Base-by-base conservation (phyloP, 2,797 vertebrate genomes). In the Gephyroberyx darwinii region DNA sequence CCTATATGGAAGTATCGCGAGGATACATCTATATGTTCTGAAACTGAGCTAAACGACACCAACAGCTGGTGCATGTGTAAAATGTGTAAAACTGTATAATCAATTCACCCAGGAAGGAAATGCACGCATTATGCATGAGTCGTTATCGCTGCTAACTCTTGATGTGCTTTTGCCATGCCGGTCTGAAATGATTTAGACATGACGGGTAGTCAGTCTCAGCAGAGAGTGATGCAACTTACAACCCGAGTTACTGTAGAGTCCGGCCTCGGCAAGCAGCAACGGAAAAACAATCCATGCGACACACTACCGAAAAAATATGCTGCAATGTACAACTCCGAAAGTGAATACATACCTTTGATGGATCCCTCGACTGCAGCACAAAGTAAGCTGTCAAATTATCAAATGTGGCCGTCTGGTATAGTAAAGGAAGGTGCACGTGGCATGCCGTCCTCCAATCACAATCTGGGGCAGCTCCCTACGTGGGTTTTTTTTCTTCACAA, bases 401-500 rank as follows among this genome's bases (percentile, higher is more conserved):
- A 60, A 69, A 62, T n/a, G 39, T 71, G 77, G 54, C 76, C 65
- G 3, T 51, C 69, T 47, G 39, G 55, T 26, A 74, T 22, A 48
- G 74, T 72, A 60, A 35, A 61, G 77, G 81, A 55, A 50, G 64
- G 67, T 58, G 41, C 93, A 94, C 90, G 93, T 93, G 92, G 90
- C 91, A 89, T 5, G 8, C 17, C 1, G 26, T 76, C 71, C 4
- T 71, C 92, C 93, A 93, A 93, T 93, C 79, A 74, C 37, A 45
- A 35, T 8, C 64, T 5, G 83, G 84, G 88, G 80, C 81, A 73
- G 86, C 41, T 84, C 83, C 90, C 80, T 48, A 1, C 13, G 37
- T 45, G 12, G n/a, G n/a, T 22, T 10, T 4, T 10, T 3, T 22
- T 22, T 51, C 5, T 22, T 20, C 9, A 52, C 8, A 52, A 20